These are phyloP conservation scores for Drosophila melanosoma DNA, from an alignment of 2,888 invertebrate species.

Conservation along the genomic window DNA sequence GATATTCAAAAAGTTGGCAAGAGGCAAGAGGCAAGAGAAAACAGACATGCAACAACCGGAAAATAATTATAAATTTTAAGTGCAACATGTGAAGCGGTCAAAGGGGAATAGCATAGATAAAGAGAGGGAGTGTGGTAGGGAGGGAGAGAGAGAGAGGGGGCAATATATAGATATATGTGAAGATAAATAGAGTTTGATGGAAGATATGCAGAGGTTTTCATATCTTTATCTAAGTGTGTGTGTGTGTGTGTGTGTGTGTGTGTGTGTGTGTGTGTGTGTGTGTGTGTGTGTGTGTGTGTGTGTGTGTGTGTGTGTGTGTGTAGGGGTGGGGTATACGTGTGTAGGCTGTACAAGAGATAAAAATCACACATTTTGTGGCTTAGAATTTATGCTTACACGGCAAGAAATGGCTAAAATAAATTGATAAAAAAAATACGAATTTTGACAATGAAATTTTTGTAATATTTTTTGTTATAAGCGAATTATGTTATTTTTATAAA, in stretches of 20 bases:
- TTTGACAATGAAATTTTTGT: accelerated
- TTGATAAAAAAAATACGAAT: neutral
- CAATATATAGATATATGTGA: neutral
- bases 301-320: neutral
- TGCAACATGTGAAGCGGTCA: conserved; percentile 36
- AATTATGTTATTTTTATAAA: neutral
- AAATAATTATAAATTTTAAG: conserved; percentile 78
- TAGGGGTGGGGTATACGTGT: conserved; percentile 30
- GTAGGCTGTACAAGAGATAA: conserved; percentile 62
- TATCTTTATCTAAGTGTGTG: conserved; percentile 29
- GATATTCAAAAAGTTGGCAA: conserved; percentile 31
- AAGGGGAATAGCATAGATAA: conserved; percentile 3
- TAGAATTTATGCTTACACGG: conserved; percentile 51
- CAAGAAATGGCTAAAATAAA: neutral
- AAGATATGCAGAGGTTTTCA: conserved; percentile 23
- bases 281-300: too few relatives aligned
- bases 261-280: neutral
- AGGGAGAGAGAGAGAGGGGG: neutral
- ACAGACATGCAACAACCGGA: conserved; percentile 66
- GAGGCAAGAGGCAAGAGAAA: conserved; percentile 27
- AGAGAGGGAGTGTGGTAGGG: neutral
- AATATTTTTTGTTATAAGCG: neutral
- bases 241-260: neutral
- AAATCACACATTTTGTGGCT: conserved; percentile 70
- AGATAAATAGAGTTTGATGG: conserved; percentile 12